Evolutionary conservation across 1,140 invertebrate species (phyloP).

Genomic region (Drosophila yakuba): DNA sequence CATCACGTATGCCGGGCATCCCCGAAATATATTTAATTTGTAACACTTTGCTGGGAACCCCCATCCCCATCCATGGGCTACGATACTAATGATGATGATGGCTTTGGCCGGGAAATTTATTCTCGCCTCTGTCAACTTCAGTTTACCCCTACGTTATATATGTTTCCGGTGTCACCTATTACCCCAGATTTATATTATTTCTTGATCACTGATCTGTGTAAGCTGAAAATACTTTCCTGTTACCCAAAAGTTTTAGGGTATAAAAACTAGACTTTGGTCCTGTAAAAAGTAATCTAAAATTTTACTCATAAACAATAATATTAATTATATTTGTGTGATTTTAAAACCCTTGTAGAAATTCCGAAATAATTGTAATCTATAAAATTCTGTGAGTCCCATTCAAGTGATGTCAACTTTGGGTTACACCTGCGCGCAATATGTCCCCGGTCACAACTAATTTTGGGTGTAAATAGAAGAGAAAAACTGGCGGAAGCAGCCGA

Average conservation of each 20-base stretch:
- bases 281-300: not conserved
- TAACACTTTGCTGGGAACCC: constrained; percentile 47
- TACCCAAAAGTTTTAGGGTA: too few relatives aligned
- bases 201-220: not conserved
- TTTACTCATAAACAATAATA: too few relatives aligned
- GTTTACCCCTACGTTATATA: constrained; percentile 37
- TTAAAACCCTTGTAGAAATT: not conserved
- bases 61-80: constrained; percentile 2
- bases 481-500: not conserved
- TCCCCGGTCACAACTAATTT: constrained; percentile 19
- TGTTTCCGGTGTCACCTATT: constrained; percentile 10
- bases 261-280: too few relatives aligned
- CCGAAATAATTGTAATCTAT: constrained; percentile 54
- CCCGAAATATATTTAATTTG: constrained; percentile 56
- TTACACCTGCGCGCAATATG: constrained; percentile 56
- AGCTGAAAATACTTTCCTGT: too few relatives aligned
- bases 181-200: not conserved
- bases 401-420: constrained; percentile 39
- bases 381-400: constrained; percentile 38
- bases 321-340: too few relatives aligned
- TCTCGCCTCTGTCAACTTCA: constrained; percentile 38
- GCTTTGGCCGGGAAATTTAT: constrained; percentile 32
- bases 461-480: constrained; percentile 8
- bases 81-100: constrained; percentile 12
- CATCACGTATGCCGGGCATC: constrained; percentile 27